phyloP scores from a whole-genome alignment of 2,888 invertebrate species.

The Protodeltote pygarga region DNA sequence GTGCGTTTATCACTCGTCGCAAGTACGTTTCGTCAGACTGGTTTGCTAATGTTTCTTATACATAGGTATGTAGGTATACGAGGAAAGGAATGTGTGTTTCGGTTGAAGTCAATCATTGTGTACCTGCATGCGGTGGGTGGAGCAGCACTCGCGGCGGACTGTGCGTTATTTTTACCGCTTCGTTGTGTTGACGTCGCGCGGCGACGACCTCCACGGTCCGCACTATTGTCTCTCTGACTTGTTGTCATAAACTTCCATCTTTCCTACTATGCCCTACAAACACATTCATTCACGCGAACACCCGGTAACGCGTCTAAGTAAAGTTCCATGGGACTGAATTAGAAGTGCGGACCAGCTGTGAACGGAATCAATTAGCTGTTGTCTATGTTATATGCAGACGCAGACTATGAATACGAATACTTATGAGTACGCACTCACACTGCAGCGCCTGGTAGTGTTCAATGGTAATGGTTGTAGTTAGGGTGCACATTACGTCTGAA shows the following conservation, averaged over 20 bases:
- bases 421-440: background rate
- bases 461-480: no score
- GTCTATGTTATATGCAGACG: slow-evolving; percentile 28
- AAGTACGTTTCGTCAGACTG: slow-evolving; percentile 2
- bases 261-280: slow-evolving; percentile 7
- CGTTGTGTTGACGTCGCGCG: slow-evolving; percentile 18
- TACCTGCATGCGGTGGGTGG: slow-evolving; percentile 2
- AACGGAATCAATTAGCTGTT: slow-evolving; percentile 23
- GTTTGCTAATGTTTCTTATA: slow-evolving; percentile 8
- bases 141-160: slow-evolving; percentile 24
- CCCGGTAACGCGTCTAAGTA: slow-evolving; percentile 1
- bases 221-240: slow-evolving; percentile 20
- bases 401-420: background rate
- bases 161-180: slow-evolving; percentile 63
- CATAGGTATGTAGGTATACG: no score
- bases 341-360: slow-evolving; percentile 33
- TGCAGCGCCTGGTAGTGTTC: no score
- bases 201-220: slow-evolving; percentile 10
- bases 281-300: slow-evolving; percentile 12
- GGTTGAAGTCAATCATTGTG: slow-evolving; percentile 17
- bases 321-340: slow-evolving; percentile 25
- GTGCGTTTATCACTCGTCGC: slow-evolving; percentile 5
- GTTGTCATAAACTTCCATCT: slow-evolving; percentile 22
- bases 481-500: no score
- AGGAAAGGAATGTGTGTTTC: slow-evolving; percentile 13